Evolutionary conservation across 2,888 invertebrate genomes (phyloP).

Genomic region (Zygogramma bicolorata): DNA sequence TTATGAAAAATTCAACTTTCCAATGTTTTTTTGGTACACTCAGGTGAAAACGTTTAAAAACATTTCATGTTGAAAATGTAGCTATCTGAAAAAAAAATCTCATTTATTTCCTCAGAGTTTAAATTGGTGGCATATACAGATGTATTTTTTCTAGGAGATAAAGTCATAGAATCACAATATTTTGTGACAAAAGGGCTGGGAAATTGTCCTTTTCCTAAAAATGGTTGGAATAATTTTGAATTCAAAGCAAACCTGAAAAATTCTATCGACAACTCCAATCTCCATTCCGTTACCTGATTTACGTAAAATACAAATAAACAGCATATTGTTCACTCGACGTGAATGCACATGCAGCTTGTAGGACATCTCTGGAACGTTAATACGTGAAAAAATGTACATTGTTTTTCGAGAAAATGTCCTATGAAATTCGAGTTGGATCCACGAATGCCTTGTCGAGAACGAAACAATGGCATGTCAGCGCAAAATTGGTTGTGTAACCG

Average conservation of each 20-base stretch:
- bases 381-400: conserved; percentile 42
- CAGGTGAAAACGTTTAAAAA: too few species aligned
- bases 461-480: conserved; percentile 34
- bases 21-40: too few species aligned
- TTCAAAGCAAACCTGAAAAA: background rate
- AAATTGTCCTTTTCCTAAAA: background rate
- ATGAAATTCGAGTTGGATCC: conserved; percentile 24
- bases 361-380: conserved; percentile 13
- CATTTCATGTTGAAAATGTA: too few species aligned
- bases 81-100: background rate
- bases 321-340: conserved; percentile 7
- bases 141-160: too few species aligned
- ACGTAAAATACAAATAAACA: background rate
- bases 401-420: conserved; percentile 33
- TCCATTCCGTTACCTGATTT: conserved; percentile 3
- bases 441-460: conserved; percentile 21
- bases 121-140: too few species aligned
- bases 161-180: background rate
- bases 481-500: conserved; percentile 21
- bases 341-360: conserved; percentile 31
- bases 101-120: too few species aligned
- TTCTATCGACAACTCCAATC: background rate
- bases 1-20: too few species aligned
- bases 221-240: background rate
- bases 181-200: too few species aligned